These are phyloP conservation scores for Ashinkailepas kermadecensis DNA, from an alignment of 2,888 invertebrate genomes.

Conservation along the genomic window DNA sequence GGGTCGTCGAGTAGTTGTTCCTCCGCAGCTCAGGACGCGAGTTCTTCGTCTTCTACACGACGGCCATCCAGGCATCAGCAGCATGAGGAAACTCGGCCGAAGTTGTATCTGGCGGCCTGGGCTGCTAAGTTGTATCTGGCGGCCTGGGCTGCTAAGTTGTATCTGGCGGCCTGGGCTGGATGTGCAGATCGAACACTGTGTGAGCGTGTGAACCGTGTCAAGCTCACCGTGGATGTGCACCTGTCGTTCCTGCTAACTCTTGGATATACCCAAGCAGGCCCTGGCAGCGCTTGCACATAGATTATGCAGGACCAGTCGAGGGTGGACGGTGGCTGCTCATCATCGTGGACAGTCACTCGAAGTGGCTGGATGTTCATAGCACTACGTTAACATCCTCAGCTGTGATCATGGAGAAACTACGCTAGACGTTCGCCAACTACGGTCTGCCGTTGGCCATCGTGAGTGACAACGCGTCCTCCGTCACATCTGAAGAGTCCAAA, in stretches of 20 bases:
- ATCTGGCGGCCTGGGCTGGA: not conserved
- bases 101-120: not conserved
- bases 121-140: not conserved
- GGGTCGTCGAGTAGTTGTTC: too few relatives aligned
- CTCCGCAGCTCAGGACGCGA: not conserved
- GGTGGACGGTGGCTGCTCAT: not conserved
- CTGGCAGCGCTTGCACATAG: constrained; percentile 17
- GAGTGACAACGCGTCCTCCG: not conserved
- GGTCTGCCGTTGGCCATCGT: constrained; percentile 20
- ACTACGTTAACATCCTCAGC: not conserved
- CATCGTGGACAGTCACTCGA: constrained; percentile 23
- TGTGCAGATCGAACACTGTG: not conserved
- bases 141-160: too few relatives aligned
- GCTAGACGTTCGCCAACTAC: constrained; percentile 1
- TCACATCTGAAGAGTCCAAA: not conserved
- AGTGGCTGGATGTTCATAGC: constrained; percentile 14
- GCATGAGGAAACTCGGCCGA: not conserved
- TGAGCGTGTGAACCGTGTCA: constrained; percentile 16
- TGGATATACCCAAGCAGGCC: constrained; percentile 18
- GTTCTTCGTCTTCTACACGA: too few relatives aligned
- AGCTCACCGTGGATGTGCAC: not conserved
- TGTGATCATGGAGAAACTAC: not conserved
- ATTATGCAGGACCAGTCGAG: constrained; percentile 18
- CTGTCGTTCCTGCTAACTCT: not conserved
- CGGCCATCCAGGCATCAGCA: not conserved